These are phyloP conservation scores for Heteromormyrus szaboi DNA, from an alignment of 2,797 vertebrate species.

Conservation along the genomic window DNA sequence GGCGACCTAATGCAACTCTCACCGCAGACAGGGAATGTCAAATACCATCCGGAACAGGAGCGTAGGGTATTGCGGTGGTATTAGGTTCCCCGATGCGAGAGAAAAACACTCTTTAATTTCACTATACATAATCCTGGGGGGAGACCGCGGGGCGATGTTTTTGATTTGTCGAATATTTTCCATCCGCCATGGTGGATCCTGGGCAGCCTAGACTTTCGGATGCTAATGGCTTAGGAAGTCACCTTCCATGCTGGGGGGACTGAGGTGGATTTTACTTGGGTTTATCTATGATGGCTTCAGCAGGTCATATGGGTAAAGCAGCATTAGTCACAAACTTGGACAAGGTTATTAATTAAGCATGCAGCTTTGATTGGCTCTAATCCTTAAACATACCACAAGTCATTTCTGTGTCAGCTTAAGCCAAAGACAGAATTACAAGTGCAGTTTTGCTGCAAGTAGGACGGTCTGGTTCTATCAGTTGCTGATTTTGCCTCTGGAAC, in stretches of 20 bases:
- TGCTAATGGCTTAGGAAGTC: neutral
- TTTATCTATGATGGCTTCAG: neutral
- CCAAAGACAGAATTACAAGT: slow-evolving; percentile 37
- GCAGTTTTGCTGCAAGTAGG: slow-evolving; percentile 22
- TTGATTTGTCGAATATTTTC: slow-evolving; percentile 8
- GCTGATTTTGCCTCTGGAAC: slow-evolving; percentile 30
- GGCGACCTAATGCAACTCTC: slow-evolving; percentile 23
- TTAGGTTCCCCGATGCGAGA: neutral
- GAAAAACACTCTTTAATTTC: neutral
- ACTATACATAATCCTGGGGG: neutral
- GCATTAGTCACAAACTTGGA: neutral
- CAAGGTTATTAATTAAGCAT: slow-evolving; percentile 12
- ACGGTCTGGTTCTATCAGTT: neutral
- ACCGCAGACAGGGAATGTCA: slow-evolving; percentile 16
- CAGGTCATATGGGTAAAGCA: neutral
- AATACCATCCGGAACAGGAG: slow-evolving; percentile 18
- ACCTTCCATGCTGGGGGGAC: neutral
- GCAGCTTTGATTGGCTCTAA: slow-evolving; percentile 13
- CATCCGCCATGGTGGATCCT: neutral
- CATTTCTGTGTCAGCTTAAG: slow-evolving; percentile 44
- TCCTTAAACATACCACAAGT: slow-evolving; percentile 32
- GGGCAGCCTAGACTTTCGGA: neutral
- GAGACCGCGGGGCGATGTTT: neutral
- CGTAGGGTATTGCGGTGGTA: neutral
- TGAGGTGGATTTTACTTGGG: neutral